A percentile compares a stretch with the other conserved stretches of the same genome.
phyloP scores from a whole-genome alignment of 1,140 invertebrate species.

The Drosophila yakuba region DNA sequence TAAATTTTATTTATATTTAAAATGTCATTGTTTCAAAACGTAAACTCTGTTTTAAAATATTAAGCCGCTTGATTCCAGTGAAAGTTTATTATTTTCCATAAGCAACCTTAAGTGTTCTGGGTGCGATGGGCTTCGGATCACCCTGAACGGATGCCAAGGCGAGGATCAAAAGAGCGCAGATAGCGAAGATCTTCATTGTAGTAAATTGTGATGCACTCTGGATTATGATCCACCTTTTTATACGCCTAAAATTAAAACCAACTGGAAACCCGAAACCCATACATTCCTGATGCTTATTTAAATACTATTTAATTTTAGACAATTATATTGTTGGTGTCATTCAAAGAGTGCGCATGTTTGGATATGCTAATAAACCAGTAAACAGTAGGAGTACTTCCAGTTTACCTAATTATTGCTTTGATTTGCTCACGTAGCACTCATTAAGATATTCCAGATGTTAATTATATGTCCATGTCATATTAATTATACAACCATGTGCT shows the following conservation, averaged over 20 bases:
- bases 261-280: not conserved
- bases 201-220: not conserved
- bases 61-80: too few species aligned
- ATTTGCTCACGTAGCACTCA: not conserved
- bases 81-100: not conserved
- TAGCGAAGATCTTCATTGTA: conserved; percentile 9
- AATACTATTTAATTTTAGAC: not conserved
- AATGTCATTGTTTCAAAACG: too few species aligned
- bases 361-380: too few species aligned
- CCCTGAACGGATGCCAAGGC: not conserved
- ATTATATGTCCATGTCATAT: too few species aligned
- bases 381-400: too few species aligned
- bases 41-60: too few species aligned
- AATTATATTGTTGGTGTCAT: not conserved
- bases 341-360: too few species aligned
- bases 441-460: not conserved
- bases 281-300: not conserved
- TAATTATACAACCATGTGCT: too few species aligned
- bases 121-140: not conserved
- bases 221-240: not conserved
- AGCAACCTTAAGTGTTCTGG: too few species aligned
- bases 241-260: not conserved
- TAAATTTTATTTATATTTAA: too few species aligned
- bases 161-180: conserved; percentile 2
- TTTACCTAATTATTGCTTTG: not conserved